phyloP scores from a whole-genome alignment of 2,888 invertebrate species.

The Steinernema scapterisci region DNA sequence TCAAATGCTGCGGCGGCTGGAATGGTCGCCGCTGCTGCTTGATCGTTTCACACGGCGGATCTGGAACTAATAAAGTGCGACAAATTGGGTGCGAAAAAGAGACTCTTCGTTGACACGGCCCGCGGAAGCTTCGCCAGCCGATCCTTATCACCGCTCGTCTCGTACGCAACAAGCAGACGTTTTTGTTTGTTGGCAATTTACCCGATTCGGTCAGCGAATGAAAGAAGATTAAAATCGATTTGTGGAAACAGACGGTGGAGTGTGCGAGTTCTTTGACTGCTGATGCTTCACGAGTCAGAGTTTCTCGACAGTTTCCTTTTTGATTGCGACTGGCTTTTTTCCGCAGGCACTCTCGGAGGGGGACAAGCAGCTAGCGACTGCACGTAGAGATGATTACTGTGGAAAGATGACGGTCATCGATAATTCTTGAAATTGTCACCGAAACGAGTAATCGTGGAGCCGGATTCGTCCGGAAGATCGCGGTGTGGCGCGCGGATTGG shows the following conservation, averaged over 20 bases:
- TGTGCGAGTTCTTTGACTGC: neutral
- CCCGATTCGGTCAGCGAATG: neutral
- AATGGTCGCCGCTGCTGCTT: too few relatives aligned
- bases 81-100: neutral
- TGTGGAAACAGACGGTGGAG: neutral
- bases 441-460: neutral
- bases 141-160: neutral
- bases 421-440: constrained; percentile 6
- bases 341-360: neutral
- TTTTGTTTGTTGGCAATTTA: neutral
- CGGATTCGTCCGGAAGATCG: constrained; percentile 27
- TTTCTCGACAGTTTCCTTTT: neutral
- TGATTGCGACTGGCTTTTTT: neutral
- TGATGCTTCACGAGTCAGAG: neutral
- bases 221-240: neutral
- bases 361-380: neutral
- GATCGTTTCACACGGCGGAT: neutral
- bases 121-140: neutral
- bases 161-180: neutral
- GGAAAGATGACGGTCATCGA: neutral
- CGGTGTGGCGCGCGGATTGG: constrained; percentile 24
- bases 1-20: neutral
- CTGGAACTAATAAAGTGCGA: neutral
- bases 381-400: neutral
- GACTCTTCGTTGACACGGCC: neutral